Evolutionary conservation across 1,140 invertebrate genomes (phyloP).

Genomic region (Batillaria attramentaria): DNA sequence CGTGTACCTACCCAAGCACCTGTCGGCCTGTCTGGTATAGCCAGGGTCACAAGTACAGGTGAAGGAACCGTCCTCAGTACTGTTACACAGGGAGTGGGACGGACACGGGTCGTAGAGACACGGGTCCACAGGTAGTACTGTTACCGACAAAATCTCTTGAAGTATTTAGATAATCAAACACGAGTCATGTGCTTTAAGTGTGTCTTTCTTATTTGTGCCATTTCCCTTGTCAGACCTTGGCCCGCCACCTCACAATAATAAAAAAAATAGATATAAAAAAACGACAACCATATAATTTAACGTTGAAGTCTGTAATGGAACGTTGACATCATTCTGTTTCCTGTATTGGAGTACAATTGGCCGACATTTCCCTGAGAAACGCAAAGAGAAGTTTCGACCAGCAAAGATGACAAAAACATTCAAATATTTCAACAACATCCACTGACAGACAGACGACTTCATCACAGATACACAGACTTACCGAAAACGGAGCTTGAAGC

Average conservation of each 20-base stretch:
- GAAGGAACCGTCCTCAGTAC: not conserved
- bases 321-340: too few species aligned
- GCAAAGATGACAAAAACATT: not conserved
- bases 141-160: not conserved
- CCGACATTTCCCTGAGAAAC: not conserved
- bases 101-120: slow-evolving; percentile 19
- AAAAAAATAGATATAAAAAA: too few species aligned
- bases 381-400: not conserved
- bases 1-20: slow-evolving; percentile 5
- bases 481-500: too few species aligned
- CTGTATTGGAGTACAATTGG: too few species aligned
- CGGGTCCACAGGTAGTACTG: not conserved
- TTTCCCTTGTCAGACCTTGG: too few species aligned
- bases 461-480: too few species aligned
- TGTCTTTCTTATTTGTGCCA: too few species aligned
- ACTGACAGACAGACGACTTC: too few species aligned
- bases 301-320: not conserved
- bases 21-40: slow-evolving; percentile 8
- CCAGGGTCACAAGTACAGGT: slow-evolving; percentile 13
- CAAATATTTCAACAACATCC: not conserved
- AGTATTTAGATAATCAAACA: not conserved
- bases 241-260: too few species aligned
- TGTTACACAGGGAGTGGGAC: not conserved
- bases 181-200: too few species aligned
- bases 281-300: too few species aligned